phyloP scores from a whole-genome alignment of 2,797 vertebrate species.

The Poecilia gillii region DNA sequence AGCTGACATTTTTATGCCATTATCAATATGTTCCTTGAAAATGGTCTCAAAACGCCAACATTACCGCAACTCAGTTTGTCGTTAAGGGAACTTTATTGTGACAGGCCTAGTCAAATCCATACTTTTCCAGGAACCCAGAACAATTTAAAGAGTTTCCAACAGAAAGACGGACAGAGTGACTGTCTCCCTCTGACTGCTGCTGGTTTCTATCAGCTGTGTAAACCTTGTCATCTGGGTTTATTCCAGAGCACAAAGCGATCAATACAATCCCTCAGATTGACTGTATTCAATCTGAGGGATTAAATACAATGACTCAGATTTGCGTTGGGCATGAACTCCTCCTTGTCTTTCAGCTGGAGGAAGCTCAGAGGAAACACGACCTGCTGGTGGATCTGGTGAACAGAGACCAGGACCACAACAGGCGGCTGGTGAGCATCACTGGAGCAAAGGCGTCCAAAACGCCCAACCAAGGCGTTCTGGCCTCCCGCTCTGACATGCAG shows the following conservation, averaged over 20 bases:
- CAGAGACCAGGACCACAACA: slow-evolving; percentile 89
- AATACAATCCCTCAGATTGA: background rate
- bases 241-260: background rate
- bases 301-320: too few species aligned
- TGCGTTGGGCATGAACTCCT: background rate
- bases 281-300: too few species aligned
- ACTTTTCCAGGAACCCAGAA: background rate
- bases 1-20: too few species aligned
- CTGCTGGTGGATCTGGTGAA: slow-evolving; percentile 86
- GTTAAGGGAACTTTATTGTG: too few species aligned
- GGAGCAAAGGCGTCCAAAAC: background rate
- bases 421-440: slow-evolving; percentile 84
- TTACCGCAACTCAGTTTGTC: too few species aligned
- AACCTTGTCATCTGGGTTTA: background rate
- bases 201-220: background rate
- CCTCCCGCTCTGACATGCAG: background rate
- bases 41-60: too few species aligned
- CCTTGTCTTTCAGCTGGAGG: slow-evolving; percentile 82
- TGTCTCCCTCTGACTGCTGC: background rate
- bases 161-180: background rate
- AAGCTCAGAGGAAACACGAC: slow-evolving; percentile 88
- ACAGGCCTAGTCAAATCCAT: background rate
- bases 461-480: background rate
- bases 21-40: too few species aligned
- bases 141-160: background rate